Conservation (phyloP, 2,888 invertebrate genomes). For the Hofmannophila pseudospretella region DNA sequence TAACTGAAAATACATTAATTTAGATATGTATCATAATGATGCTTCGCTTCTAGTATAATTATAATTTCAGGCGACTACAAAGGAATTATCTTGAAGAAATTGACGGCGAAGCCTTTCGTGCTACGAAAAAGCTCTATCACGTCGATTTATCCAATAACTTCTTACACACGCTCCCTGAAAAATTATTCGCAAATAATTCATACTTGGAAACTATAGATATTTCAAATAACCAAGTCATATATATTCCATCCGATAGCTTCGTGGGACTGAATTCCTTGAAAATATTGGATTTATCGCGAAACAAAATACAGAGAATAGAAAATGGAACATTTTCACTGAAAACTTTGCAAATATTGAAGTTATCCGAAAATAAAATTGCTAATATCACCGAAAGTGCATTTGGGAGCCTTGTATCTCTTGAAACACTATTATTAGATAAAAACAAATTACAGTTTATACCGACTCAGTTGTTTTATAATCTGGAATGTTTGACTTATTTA, state of each 20-base stretch:
- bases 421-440: conserved; percentile 73
- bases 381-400: conserved; percentile 78
- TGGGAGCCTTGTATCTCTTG: conserved; percentile 66
- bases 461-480: conserved; percentile 61
- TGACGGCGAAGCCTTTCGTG: conserved; percentile 73
- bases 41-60: too few relatives aligned
- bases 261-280: conserved; percentile 76
- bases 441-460: conserved; percentile 73
- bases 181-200: conserved; percentile 77
- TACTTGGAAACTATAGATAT: conserved; percentile 80
- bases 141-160: conserved; percentile 83
- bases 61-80: conserved; percentile 78
- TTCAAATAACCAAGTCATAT: conserved; percentile 80
- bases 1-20: too few relatives aligned
- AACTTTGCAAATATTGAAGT: conserved; percentile 79
- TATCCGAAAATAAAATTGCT: conserved; percentile 83
- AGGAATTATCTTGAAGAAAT: conserved; percentile 82
- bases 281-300: conserved; percentile 84
- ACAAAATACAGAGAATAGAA: conserved; percentile 79
- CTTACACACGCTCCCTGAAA: conserved; percentile 75
- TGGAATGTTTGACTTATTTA: conserved; percentile 68
- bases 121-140: conserved; percentile 80
- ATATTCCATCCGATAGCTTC: conserved; percentile 78
- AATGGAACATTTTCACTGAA: conserved; percentile 77
- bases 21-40: too few relatives aligned